Evolutionary conservation across 1,140 invertebrate genomes (phyloP), one percentile per base, ranked within the genome.

Genomic region (Atopsyche davidsoni): DNA sequence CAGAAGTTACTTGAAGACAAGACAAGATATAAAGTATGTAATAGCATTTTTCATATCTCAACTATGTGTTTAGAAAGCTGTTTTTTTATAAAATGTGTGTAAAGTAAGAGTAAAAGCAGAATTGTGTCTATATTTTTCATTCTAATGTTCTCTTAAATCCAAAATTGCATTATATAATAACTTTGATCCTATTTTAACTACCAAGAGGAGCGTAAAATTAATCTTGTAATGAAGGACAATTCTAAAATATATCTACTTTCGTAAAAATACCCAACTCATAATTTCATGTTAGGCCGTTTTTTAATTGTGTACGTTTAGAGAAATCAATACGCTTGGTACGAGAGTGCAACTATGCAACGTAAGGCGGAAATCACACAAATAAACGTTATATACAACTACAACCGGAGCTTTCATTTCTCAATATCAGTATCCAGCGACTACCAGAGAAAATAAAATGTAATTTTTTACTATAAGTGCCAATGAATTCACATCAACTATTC

Each of bases 231-330:
- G 18, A 19, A 21, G 18, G 28, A 21, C 9, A 23, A 41, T 7
- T 41, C 25, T 23, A 24, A 41, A 41, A 41, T 41, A 39, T 45
- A 31, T 44, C 28, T 32, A 32, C 31, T 34, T 45, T 14, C 17
- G 17, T 34, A 21, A 16, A 34, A 45, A 6, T 7, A 6, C 25
- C 25, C n/a, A 6, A 34, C 16, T 13, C 32, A 34, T 13, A 13
- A 16, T 34, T 34, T 34, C 32, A 34, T 16, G 16, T 34, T 34
- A 34, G 32, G 32, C 32, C n/a, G 32, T 34, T 34, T 34, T 34
- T 3, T 16, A 34, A 16, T 34, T 13, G n/a, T 34, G 16, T 13
- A 34, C 32, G 11, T 34, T 34, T 34, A 34, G 32, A 34, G n/a
- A 34, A 34, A 11, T 34, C n/a, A 34, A 34, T 34, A 34, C 32